phyloP scores from a whole-genome alignment of 2,888 invertebrate genomes.

The Hedychridium roseum region DNA sequence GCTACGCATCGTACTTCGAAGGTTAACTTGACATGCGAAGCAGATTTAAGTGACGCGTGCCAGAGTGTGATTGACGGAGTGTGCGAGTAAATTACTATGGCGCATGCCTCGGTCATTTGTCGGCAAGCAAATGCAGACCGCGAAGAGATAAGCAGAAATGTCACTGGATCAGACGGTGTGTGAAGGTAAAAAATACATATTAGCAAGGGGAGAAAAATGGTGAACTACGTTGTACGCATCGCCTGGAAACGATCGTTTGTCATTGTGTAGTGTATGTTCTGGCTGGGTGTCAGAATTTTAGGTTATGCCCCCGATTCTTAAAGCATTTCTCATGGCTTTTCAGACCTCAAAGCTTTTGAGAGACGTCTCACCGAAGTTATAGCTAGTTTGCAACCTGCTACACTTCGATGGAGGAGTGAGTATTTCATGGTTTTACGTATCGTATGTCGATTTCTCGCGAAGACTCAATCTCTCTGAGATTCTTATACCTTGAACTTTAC shows the following conservation, averaged over 20 bases:
- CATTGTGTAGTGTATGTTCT: conserved; percentile 21
- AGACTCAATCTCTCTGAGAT: too few relatives aligned
- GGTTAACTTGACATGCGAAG: too few relatives aligned
- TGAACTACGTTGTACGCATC: not conserved
- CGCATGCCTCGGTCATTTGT: too few relatives aligned
- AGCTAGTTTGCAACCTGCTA: conserved; percentile 92
- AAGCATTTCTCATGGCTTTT: conserved; percentile 51
- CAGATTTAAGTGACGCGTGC: too few relatives aligned
- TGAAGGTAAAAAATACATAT: conserved; percentile 73
- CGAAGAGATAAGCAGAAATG: conserved; percentile 64
- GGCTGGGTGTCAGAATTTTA: conserved; percentile 6
- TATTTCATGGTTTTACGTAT: conserved; percentile 31
- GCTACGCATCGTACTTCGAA: too few relatives aligned
- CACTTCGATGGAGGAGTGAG: conserved; percentile 95
- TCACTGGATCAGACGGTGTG: conserved; percentile 90
- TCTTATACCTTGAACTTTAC: too few relatives aligned
- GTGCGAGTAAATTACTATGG: too few relatives aligned
- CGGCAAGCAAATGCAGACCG: conserved; percentile 5
- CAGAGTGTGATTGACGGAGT: too few relatives aligned
- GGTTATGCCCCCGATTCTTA: conserved; percentile 23
- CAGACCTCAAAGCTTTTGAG: conserved; percentile 98
- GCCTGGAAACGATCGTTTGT: conserved; percentile 16
- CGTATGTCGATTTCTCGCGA: too few relatives aligned
- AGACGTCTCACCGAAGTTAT: conserved; percentile 96
- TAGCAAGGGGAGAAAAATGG: not conserved